Percentiles rank a stretch among this genome's conserved stretches.
phyloP scores from a whole-genome alignment of 2,888 invertebrate genomes.

The Agriotes lineatus region DNA sequence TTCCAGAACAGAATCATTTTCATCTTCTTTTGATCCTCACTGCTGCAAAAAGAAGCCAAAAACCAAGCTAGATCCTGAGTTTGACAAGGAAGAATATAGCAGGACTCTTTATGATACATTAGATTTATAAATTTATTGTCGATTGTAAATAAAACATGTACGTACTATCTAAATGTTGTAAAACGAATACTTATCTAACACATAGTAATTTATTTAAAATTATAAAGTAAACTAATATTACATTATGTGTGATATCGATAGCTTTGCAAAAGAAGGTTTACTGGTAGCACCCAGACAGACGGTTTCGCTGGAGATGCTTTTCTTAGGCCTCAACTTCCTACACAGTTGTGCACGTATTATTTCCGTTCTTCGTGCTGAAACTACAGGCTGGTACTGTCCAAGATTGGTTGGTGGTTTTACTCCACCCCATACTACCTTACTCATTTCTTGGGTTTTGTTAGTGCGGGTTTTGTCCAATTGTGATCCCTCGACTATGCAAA shows the following conservation, averaged over 20 bases:
- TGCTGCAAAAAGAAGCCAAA: too few species aligned
- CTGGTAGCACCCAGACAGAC: neutral
- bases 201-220: too few species aligned
- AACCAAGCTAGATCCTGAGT: too few species aligned
- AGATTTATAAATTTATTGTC: neutral
- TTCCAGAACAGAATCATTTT: too few species aligned
- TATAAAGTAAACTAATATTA: neutral
- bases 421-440: constrained; percentile 55
- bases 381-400: constrained; percentile 47
- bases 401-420: constrained; percentile 53
- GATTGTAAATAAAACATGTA: too few species aligned
- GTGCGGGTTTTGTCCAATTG: constrained; percentile 49
- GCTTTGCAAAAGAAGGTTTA: neutral
- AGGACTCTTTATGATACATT: neutral
- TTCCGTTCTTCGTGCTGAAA: constrained; percentile 56
- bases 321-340: constrained; percentile 49
- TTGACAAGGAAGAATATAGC: neutral
- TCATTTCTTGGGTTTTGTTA: constrained; percentile 43
- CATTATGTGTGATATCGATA: neutral
- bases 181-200: too few species aligned
- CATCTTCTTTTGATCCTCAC: too few species aligned
- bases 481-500: constrained; percentile 55
- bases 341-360: constrained; percentile 53
- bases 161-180: too few species aligned
- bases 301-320: neutral